A percentile compares a stretch with the other conserved stretches of the same genome.
Evolutionary conservation across 1,140 invertebrate species (phyloP).

Genomic region (Bombus sylvicola): DNA sequence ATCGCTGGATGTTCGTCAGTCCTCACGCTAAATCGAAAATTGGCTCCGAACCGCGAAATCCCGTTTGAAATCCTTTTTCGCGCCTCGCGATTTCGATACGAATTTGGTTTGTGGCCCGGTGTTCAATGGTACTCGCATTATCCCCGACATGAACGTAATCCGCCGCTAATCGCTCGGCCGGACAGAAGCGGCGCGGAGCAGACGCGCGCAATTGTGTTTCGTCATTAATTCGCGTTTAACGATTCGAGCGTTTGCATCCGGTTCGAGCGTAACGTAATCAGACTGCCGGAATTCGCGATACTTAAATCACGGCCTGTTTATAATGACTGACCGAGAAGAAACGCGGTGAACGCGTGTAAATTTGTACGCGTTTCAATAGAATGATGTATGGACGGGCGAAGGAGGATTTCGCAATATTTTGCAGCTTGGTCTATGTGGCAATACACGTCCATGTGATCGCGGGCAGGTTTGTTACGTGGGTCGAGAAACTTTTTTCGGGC

Average conservation of each 20-base stretch:
- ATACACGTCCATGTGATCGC: not conserved
- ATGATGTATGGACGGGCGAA: not conserved
- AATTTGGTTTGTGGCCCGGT: conserved; percentile 53
- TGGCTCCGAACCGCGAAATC: conserved; percentile 39
- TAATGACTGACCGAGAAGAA: conserved; percentile 1
- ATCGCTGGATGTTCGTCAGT: conserved; percentile 11
- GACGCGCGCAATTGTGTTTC: conserved; percentile 36
- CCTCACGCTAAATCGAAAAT: conserved; percentile 60
- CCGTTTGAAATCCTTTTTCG: conserved; percentile 57
- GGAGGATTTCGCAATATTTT: not conserved
- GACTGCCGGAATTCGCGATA: conserved; percentile 24
- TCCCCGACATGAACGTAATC: conserved; percentile 60
- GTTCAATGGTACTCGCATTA: conserved; percentile 60
- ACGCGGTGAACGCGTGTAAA: conserved; percentile 29
- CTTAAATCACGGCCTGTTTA: conserved; percentile 24
- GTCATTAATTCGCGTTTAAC: conserved; percentile 69
- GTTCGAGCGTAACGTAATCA: conserved; percentile 40
- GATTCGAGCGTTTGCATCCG: conserved; percentile 45
- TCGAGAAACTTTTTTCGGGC: not conserved
- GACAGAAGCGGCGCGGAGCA: conserved; percentile 37
- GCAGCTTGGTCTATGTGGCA: not conserved
- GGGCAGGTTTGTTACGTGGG: not conserved
- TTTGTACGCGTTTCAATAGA: conserved; percentile 9
- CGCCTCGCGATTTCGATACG: conserved; percentile 29
- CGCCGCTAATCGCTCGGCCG: conserved; percentile 65